Conservation (phyloP, 2,113 vertebrate genomes). For the Ginglymostoma cirratum region DNA sequence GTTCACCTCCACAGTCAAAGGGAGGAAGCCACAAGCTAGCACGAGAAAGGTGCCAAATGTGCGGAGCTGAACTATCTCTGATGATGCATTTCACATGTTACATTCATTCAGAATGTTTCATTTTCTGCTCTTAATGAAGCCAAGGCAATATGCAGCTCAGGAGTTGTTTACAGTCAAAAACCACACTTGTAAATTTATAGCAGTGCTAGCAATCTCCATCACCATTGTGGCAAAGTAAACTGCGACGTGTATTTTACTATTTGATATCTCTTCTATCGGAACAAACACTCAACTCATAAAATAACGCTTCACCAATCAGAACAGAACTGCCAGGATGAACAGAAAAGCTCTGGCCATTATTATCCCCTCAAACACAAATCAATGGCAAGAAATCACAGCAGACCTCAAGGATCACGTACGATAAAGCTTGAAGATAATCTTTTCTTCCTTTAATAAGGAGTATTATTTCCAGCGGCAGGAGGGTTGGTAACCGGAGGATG, state of each 20-base stretch:
- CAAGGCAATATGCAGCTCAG: neutral
- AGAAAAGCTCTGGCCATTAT: neutral
- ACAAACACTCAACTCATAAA: neutral
- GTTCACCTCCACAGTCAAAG: conserved; percentile 44
- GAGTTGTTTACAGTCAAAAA: conserved; percentile 9
- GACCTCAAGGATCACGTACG: neutral
- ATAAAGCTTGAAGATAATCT: no score
- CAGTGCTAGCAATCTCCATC: neutral
- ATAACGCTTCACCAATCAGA: neutral
- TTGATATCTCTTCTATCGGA: neutral
- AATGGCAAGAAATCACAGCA: neutral
- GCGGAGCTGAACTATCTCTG: neutral
- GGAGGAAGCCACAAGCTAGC: conserved; percentile 20
- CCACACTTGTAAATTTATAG: conserved; percentile 16
- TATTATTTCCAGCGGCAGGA: neutral
- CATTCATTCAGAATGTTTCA: neutral
- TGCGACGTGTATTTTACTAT: no score
- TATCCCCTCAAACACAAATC: neutral
- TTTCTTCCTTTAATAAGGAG: neutral
- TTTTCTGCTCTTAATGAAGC: neutral
- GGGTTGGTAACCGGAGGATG: neutral
- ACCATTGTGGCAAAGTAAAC: neutral
- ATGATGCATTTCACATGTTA: neutral
- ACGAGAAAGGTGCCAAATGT: neutral
- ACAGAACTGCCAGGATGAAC: neutral